Base-by-base conservation (phyloP, 2,888 invertebrate species). In the Siphlonurus alternatus region DNA sequence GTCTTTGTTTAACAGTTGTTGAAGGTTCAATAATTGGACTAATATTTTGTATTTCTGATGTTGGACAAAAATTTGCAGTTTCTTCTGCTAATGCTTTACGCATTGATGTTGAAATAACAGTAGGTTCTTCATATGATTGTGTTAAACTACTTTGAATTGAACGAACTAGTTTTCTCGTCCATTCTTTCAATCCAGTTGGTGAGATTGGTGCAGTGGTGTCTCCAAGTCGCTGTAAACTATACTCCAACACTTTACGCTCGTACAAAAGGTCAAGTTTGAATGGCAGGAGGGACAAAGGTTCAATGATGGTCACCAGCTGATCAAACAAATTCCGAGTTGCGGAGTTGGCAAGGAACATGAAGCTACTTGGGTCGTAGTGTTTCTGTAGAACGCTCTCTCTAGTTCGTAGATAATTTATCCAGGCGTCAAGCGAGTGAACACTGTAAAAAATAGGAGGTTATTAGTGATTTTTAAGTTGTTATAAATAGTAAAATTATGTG, bases 371-470 rank as follows among this genome's bases (percentile, higher is more conserved):
- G 2, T 81, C 82, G 76, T 93, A 94, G 74, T 93, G 90, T 71
- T 88, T 89, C 56, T 84, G 82, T 62, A 93, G 78, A 20, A 92
- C 82, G 20, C 87, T 86, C 74, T 93, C 93, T 68, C 93, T 82
- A 18, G 91, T 89, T 68, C 89, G 82, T 63, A 93, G 80, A 73
- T 91, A 93, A 65, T 89, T 88, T 68, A 91, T 83, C 93, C 93
- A 94, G 38, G 92, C 91, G 71, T 93, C 93, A 69, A 94, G 79
- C n/a, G 92, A 88, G 69, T 88, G 83, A 64, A 91, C 84, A 75
- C 88, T 88, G 78, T 65, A 74, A 74, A 66, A 66, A 24, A 24
- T 65, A 66, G 61, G 23, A 63, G n/a, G n/a, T n/a, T n/a, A n/a
- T n/a, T n/a, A n/a, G n/a, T n/a, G n/a, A n/a, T n/a, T n/a, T n/a